Conservation (phyloP, 2,888 invertebrate species). For the Enchytraeus crypticus region DNA sequence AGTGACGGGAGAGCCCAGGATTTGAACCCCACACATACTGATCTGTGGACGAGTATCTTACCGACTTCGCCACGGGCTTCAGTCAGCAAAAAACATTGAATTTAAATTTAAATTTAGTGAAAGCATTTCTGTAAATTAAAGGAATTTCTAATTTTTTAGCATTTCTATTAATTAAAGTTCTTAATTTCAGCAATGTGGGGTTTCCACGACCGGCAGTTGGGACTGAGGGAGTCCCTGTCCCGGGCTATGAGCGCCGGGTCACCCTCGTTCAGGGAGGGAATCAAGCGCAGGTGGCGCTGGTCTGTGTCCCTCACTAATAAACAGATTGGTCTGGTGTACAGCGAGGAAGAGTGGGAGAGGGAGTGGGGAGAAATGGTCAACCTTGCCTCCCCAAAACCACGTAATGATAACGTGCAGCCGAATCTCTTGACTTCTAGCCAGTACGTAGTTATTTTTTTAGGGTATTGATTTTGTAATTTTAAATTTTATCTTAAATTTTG, state of each 20-base stretch:
- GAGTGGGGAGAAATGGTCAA: constrained; percentile 66
- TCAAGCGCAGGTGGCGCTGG: constrained; percentile 60
- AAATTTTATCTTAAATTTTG: no score
- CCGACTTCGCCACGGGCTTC: no score
- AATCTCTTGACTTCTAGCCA: no score
- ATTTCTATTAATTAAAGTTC: neutral
- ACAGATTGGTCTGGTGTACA: constrained; percentile 62
- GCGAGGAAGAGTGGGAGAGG: constrained; percentile 68
- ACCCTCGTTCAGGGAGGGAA: constrained; percentile 55
- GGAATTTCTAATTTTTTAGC: neutral
- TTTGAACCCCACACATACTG: no score
- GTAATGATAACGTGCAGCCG: no score
- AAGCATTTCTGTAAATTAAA: no score
- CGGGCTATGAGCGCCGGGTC: constrained; percentile 62
- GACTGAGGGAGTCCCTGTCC: constrained; percentile 67
- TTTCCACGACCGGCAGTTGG: constrained; percentile 72
- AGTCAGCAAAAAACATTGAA: no score
- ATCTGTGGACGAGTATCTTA: no score
- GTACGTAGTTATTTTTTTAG: no score
- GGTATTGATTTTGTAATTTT: no score
- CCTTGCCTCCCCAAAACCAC: constrained; percentile 59
- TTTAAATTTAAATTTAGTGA: no score
- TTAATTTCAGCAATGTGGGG: constrained; percentile 66
- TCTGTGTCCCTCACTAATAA: constrained; percentile 59
- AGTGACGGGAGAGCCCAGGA: no score